Evolutionary conservation across 2,113 vertebrate species (phyloP), one percentile per base, ranked within the genome.

Genomic region (Pelecanus crispus): DNA sequence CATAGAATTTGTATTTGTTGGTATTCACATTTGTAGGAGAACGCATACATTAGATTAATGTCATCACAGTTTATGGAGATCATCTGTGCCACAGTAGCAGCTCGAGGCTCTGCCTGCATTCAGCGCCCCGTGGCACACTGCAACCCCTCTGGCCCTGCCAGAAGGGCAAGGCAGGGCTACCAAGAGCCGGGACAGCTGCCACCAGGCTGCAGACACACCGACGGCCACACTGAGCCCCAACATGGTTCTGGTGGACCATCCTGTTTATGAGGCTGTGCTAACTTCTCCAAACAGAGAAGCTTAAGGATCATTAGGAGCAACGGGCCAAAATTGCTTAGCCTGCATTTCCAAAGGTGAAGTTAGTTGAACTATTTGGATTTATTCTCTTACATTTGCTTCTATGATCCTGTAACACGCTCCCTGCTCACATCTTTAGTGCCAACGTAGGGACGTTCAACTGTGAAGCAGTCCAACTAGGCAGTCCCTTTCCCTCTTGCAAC

Each of bases 1-100:
- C 94, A 94, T 94, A 56, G 94, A 34, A 97, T 94, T 95, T 96
- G 88, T 96, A 87, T 95, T 95, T 95, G 94, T 96, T 95, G 94
- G 77, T 94, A 87, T 85, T 95, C 92, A 94, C 92, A 89, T 96
- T 92, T 1, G 22, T 82, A 87, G 86, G 83, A 58, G 78, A 94
- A 94, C 0, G 66, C 92, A 91, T 95, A 96, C 84, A 94, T 95
- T 93, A 95, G 92, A 78, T 81, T 89, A 87, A 94, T 91, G 95
- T 89, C 91, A 94, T 94, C 78, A 89, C 96, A 97, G 94, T 87
- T 96, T 90, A 88, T 86, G 90, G 92, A 86, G 91, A 96, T 95
- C 88, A 92, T 92, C 96, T 96, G 94, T 90, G 95, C 81, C 89
- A 80, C 19, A 40, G 81, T 53, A 75, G 7, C 52, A 62, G 77